phyloP scores from a whole-genome alignment of 2,888 invertebrate genomes.

The Lamellibrachia columna region DNA sequence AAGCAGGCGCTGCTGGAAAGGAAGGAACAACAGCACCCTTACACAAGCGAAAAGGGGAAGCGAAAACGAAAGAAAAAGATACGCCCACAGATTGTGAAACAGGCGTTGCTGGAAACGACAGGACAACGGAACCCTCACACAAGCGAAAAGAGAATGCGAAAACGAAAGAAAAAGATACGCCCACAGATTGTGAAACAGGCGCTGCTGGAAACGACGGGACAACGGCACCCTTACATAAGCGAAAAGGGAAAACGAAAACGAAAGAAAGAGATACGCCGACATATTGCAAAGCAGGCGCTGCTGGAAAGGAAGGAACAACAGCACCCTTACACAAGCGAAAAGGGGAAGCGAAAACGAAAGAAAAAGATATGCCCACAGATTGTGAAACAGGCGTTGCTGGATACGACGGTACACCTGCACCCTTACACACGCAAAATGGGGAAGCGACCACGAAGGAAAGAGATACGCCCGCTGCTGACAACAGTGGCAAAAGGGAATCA shows the following conservation, averaged over 20 bases:
- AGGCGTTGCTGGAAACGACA: not conserved
- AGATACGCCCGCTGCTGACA: not conserved
- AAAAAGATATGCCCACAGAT: too few relatives aligned
- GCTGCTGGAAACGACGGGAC: not conserved
- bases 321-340: not conserved
- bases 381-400: too few relatives aligned
- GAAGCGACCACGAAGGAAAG: not conserved
- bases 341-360: too few relatives aligned
- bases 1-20: not conserved
- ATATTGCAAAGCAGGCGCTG: not conserved
- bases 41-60: not conserved
- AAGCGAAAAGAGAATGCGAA: too few relatives aligned
- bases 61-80: not conserved
- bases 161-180: not conserved
- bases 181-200: not conserved
- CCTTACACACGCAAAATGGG: not conserved
- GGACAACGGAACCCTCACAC: not conserved
- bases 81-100: not conserved
- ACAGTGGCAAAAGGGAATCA: not conserved
- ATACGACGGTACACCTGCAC: too few relatives aligned
- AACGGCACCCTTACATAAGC: not conserved
- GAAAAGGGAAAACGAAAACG: not conserved
- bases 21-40: not conserved
- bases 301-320: not conserved
- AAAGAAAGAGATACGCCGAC: not conserved